phyloP scores from a whole-genome alignment of 2,888 invertebrate genomes.

The Hydriomena furcata region DNA sequence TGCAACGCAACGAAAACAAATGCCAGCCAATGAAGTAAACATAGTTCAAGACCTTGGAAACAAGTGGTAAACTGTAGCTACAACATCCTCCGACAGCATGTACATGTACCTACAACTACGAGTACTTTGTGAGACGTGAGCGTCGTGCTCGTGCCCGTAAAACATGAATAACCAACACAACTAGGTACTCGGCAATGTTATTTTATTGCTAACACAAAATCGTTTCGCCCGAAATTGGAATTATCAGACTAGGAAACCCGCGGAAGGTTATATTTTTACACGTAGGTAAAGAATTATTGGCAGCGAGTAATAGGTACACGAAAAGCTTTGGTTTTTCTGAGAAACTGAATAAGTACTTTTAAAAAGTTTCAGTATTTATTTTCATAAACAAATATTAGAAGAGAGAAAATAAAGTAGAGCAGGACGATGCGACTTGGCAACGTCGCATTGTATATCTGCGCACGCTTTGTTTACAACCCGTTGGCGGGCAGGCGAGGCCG shows the following conservation, averaged over 20 bases:
- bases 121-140: slow-evolving; percentile 37
- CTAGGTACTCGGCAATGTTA: slow-evolving; percentile 9
- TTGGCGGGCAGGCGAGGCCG: slow-evolving; percentile 51
- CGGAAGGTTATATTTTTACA: background rate
- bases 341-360: background rate
- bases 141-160: slow-evolving; percentile 37
- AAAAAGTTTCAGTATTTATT: background rate
- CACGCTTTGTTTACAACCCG: slow-evolving; percentile 71
- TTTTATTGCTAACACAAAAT: background rate
- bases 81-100: slow-evolving; percentile 33
- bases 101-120: too few species aligned
- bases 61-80: slow-evolving; percentile 27
- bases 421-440: slow-evolving; percentile 56
- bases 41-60: slow-evolving; percentile 35
- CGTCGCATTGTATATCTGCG: slow-evolving; percentile 60
- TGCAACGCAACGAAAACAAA: slow-evolving; percentile 26
- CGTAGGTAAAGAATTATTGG: background rate
- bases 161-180: slow-evolving; percentile 25
- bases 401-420: slow-evolving; percentile 1
- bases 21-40: slow-evolving; percentile 28
- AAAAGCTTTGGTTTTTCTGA: background rate
- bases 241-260: background rate
- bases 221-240: background rate
- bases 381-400: slow-evolving; percentile 11
- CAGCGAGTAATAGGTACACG: background rate